Percentiles rank a stretch among this genome's conserved stretches.
Conservation (phyloP, 2,797 vertebrate genomes). For the Chanos chanos region DNA sequence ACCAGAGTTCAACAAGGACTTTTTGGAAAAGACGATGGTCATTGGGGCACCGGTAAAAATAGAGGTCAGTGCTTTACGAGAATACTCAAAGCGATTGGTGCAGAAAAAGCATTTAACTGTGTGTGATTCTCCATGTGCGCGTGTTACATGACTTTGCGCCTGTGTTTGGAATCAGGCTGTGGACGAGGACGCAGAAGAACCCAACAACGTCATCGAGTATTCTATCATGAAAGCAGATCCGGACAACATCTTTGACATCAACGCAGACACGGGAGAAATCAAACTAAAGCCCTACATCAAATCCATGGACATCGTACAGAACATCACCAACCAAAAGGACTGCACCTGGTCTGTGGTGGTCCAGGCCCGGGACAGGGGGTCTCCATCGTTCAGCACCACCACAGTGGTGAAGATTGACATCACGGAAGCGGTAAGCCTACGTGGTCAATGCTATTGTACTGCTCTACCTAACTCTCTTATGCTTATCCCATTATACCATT, state of each 20-base stretch:
- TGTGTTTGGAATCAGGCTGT: conserved; percentile 76
- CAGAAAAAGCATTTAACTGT: background rate
- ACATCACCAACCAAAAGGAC: conserved; percentile 85
- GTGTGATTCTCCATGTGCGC: background rate
- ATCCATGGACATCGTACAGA: conserved; percentile 90
- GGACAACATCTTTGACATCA: conserved; percentile 91
- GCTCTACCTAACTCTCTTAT: background rate
- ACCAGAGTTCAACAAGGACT: conserved; percentile 83
- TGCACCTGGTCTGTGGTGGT: conserved; percentile 92
- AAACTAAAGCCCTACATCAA: conserved; percentile 89
- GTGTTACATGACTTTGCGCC: background rate
- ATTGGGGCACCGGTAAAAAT: conserved; percentile 88
- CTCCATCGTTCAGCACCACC: conserved; percentile 92
- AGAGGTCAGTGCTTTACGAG: conserved; percentile 79
- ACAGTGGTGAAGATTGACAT: conserved; percentile 93
- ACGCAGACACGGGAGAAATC: conserved; percentile 90
- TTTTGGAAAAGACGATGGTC: conserved; percentile 90
- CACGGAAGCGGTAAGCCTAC: conserved; percentile 85
- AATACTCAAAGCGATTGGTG: background rate
- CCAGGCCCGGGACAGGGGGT: conserved; percentile 90
- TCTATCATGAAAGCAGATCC: conserved; percentile 94
- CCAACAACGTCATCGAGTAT: conserved; percentile 96
- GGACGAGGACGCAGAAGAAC: conserved; percentile 92
- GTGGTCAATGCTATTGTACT: background rate
- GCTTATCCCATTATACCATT: background rate